Percentiles rank a stretch among this genome's conserved stretches.
Conservation (phyloP, 2,888 invertebrate genomes). For the Chrysolina americana region DNA sequence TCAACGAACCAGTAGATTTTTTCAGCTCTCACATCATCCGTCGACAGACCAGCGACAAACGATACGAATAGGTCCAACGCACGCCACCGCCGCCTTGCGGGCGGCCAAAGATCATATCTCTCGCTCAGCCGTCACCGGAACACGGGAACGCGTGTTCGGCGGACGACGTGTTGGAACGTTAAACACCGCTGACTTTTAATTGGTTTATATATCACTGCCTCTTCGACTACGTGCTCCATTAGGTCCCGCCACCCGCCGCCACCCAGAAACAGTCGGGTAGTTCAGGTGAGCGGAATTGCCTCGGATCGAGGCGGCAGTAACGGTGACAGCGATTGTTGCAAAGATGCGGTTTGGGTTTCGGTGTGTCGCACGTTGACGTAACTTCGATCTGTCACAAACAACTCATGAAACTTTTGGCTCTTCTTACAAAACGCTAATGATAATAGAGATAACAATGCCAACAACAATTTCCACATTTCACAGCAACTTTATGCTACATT, state of each 20-base stretch:
- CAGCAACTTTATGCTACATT: too few relatives aligned
- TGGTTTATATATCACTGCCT: constrained; percentile 67
- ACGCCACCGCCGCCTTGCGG: constrained; percentile 58
- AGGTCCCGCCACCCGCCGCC: neutral
- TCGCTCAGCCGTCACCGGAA: constrained; percentile 1
- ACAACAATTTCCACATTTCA: too few relatives aligned
- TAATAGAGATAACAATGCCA: too few relatives aligned
- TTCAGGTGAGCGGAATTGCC: constrained; percentile 6
- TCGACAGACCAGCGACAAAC: constrained; percentile 52
- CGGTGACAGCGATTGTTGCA: neutral
- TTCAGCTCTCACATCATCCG: neutral
- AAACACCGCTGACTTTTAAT: constrained; percentile 68
- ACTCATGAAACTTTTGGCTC: too few relatives aligned
- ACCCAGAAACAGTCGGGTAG: neutral
- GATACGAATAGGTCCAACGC: constrained; percentile 64
- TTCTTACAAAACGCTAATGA: too few relatives aligned
- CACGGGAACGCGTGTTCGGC: constrained; percentile 57
- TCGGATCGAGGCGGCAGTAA: neutral
- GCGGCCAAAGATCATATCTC: constrained; percentile 1
- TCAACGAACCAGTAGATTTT: neutral
- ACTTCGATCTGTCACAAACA: too few relatives aligned
- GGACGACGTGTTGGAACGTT: constrained; percentile 67
- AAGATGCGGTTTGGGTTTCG: neutral
- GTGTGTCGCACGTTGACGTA: too few relatives aligned
- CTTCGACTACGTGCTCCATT: constrained; percentile 42